These are phyloP conservation scores for Nerophis lumbriciformis DNA, from an alignment of 2,113 vertebrate species.

Conservation along the genomic window DNA sequence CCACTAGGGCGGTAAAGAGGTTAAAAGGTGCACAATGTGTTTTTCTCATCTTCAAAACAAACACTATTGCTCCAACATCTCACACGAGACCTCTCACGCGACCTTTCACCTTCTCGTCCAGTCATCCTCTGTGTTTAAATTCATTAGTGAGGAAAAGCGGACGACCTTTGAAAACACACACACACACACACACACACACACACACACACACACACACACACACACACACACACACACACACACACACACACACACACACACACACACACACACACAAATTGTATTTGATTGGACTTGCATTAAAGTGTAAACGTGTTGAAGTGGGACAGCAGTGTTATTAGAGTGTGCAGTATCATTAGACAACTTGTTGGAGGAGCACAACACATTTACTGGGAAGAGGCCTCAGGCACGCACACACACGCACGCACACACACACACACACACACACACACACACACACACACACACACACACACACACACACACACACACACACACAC, in stretches of 20 bases:
- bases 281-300: slow-evolving; percentile 60
- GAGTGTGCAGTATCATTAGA: slow-evolving; percentile 64
- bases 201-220: too few species aligned
- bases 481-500: background rate
- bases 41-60: slow-evolving; percentile 46
- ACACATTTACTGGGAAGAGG: slow-evolving; percentile 61
- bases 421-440: slow-evolving; percentile 17
- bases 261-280: background rate
- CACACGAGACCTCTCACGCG: slow-evolving; percentile 21
- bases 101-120: slow-evolving; percentile 34
- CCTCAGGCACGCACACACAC: slow-evolving; percentile 40
- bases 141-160: slow-evolving; percentile 37
- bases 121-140: slow-evolving; percentile 42
- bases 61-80: slow-evolving; percentile 30
- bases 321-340: slow-evolving; percentile 60
- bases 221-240: too few species aligned
- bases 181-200: slow-evolving; percentile 8
- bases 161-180: background rate
- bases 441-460: slow-evolving; percentile 10
- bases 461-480: background rate
- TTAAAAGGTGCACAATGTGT: slow-evolving; percentile 33
- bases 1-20: background rate
- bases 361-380: slow-evolving; percentile 64
- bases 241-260: too few species aligned
- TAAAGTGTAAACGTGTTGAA: slow-evolving; percentile 70